These are phyloP conservation scores for Byasa hedistus DNA, from an alignment of 2,888 invertebrate genomes.

Conservation along the genomic window DNA sequence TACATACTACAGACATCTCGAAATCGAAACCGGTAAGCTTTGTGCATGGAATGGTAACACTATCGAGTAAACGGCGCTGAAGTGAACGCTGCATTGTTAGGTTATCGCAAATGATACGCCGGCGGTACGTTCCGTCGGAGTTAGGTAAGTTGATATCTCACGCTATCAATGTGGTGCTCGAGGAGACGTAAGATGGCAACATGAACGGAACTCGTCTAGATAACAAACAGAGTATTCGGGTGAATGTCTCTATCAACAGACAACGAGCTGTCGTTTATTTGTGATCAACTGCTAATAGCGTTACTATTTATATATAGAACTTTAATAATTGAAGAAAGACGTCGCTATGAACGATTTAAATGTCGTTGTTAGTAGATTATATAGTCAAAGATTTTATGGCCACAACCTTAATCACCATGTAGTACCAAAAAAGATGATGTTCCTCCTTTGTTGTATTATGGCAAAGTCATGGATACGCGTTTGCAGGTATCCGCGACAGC, in stretches of 20 bases:
- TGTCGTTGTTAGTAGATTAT: no score
- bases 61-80: constrained; percentile 65
- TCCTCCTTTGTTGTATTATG: no score
- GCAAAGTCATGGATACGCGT: no score
- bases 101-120: constrained; percentile 61
- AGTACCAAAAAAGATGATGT: no score
- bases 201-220: constrained; percentile 33
- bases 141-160: constrained; percentile 54
- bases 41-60: constrained; percentile 40
- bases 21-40: constrained; percentile 32
- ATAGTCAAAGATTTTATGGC: no score
- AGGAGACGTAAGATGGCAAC: constrained; percentile 20
- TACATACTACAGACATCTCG: background rate
- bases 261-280: constrained; percentile 28
- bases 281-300: constrained; percentile 27
- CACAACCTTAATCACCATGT: no score
- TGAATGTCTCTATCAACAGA: constrained; percentile 26
- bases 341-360: no score
- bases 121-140: constrained; percentile 39
- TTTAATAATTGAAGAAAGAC: no score
- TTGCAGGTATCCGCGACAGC: no score
- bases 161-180: constrained; percentile 33
- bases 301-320: constrained; percentile 1
- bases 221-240: constrained; percentile 12
- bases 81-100: constrained; percentile 63